Evolutionary conservation across 1,140 invertebrate species (phyloP), one percentile per base, ranked within the genome.

Genomic region (Acyrthosiphon pisum): DNA sequence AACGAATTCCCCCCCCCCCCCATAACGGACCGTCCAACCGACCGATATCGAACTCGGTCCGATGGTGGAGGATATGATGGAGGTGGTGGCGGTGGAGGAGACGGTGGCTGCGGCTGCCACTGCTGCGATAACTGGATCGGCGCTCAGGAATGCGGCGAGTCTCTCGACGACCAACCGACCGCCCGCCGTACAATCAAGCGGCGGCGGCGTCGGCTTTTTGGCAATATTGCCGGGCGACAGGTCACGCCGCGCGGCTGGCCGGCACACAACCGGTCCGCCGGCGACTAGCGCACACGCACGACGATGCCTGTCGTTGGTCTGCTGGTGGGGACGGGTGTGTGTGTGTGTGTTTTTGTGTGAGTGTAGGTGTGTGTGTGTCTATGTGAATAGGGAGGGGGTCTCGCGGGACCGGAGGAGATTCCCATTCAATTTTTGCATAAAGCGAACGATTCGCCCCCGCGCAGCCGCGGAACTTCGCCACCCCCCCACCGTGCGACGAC

Each of bases 41-140:
- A 9, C 35, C 76, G 9, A 44, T 44, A 41, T 84, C 83, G 37
- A 86, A 86, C 44, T 44, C 14, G 84, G 44, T 30, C 84, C 14
- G 60, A 6, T 11, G 83, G 84, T 18, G 7, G 35, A 37, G 35
- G 76, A 81, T 1, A 20, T n/a, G n/a, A 11, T 6, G 76, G 18
- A 1, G 35, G n/a, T 6, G 35, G 76, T 18, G 20, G 44, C 11
- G 30, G 26, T 1, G 26, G 84, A 3, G 44, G 41, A 9, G 26
- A 35, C 30, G 30, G 84, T 20, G 35, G 37, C 20, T 11, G 88
- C 3, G 14, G 44, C 41, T 18, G 50, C 50, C 22, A 44, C 46
- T 48, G 44, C 44, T 46, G 48, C 91, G 91, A 93, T 93, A 93
- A 93, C 91, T 93, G 91, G 91, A 93, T 93, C 91, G 76, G 91